Conservation (phyloP, 2,797 vertebrate genomes). For the Rhinatrema bivittatum region DNA sequence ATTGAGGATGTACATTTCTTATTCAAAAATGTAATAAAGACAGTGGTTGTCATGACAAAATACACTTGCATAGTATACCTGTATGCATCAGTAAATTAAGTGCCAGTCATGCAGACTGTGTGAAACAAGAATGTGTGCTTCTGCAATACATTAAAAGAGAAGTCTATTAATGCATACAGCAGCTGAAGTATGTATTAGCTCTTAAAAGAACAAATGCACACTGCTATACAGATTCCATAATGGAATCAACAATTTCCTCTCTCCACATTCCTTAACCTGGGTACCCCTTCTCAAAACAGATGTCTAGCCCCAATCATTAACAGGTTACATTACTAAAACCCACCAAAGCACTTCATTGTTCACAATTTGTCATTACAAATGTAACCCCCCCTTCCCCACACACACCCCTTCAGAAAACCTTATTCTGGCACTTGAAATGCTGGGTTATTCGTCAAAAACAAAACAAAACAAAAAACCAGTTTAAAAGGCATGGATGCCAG, state of each 20-base stretch:
- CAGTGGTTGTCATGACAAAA: constrained; percentile 51
- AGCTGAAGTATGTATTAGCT: constrained; percentile 72
- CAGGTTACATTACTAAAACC: constrained; percentile 33
- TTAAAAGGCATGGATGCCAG: constrained; percentile 38
- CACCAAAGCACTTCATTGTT: constrained; percentile 20
- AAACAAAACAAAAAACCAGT: constrained; percentile 34
- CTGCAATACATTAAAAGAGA: constrained; percentile 51
- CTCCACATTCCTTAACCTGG: constrained; percentile 67
- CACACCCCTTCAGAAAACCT: constrained; percentile 23
- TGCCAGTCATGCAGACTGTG: constrained; percentile 58
- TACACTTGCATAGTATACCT: constrained; percentile 87
- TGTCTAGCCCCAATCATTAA: constrained; percentile 52
- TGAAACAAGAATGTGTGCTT: constrained; percentile 50
- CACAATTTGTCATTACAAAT: constrained; percentile 16
- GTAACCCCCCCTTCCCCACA: constrained; percentile 18
- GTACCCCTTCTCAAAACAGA: constrained; percentile 37
- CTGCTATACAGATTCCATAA: constrained; percentile 82
- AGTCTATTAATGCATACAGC: constrained; percentile 51
- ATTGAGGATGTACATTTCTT: constrained; percentile 36
- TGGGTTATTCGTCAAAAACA: constrained; percentile 43
- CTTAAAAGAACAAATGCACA: constrained; percentile 76
- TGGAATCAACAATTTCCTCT: constrained; percentile 91
- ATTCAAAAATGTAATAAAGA: constrained; percentile 51
- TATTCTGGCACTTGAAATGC: constrained; percentile 50
- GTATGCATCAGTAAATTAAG: constrained; percentile 63